phyloP scores from a whole-genome alignment of 2,888 invertebrate species.

The Scaeva pyrastri region DNA sequence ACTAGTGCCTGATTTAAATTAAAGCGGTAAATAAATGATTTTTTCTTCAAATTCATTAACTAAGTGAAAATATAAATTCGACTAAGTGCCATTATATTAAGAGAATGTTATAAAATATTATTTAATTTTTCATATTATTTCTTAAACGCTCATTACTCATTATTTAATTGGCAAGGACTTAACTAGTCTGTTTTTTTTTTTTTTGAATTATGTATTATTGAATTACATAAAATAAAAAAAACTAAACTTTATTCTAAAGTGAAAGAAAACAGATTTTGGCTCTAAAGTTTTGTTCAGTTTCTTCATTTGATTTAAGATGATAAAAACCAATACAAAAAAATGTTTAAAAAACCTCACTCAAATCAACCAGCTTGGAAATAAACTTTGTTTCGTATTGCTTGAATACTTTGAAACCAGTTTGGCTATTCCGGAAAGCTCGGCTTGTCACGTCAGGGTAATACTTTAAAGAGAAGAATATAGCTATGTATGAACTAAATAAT shows the following conservation, averaged over 20 bases:
- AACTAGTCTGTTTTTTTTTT: slow-evolving; percentile 36
- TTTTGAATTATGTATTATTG: slow-evolving; percentile 20
- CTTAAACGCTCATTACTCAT: neutral
- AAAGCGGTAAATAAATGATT: neutral
- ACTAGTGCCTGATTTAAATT: slow-evolving; percentile 56
- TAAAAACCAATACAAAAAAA: neutral
- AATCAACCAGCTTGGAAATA: neutral
- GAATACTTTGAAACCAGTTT: too few relatives aligned
- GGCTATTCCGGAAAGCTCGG: too few relatives aligned
- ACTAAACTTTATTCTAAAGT: neutral
- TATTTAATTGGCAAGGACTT: slow-evolving; percentile 9
- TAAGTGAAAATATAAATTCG: slow-evolving; percentile 14
- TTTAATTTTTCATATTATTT: slow-evolving; percentile 3
- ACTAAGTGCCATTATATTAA: slow-evolving; percentile 71
- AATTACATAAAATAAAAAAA: neutral
- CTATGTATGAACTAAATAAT: too few relatives aligned
- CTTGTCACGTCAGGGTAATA: too few relatives aligned
- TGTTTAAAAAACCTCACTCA: neutral
- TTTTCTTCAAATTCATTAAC: neutral
- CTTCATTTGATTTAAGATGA: neutral
- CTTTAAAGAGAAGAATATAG: too few relatives aligned
- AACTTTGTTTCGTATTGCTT: neutral
- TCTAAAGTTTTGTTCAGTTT: neutral
- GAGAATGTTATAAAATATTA: slow-evolving; percentile 23
- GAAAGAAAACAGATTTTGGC: neutral